Evolutionary conservation across 2,797 vertebrate species (phyloP).

Genomic region (Monodelphis domestica): DNA sequence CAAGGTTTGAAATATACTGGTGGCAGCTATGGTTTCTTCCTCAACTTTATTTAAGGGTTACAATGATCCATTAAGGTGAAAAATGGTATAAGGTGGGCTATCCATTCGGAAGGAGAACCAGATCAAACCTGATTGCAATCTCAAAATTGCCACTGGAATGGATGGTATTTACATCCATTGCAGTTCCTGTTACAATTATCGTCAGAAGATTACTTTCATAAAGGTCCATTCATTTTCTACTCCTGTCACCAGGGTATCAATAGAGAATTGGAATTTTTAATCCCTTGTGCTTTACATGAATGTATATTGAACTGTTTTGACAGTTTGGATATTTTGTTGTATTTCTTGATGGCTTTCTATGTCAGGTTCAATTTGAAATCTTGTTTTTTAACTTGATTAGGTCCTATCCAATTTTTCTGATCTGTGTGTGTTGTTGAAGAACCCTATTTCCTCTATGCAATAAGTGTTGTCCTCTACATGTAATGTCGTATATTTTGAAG

Average conservation of each 20-base stretch:
- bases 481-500: neutral
- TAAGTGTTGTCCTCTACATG: neutral
- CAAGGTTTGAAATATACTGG: neutral
- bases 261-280: constrained; percentile 40
- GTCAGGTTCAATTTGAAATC: constrained; percentile 54
- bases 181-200: neutral
- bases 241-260: constrained; percentile 11
- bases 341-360: constrained; percentile 41
- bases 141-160: neutral
- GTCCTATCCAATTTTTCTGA: constrained; percentile 28
- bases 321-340: constrained; percentile 49
- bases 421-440: neutral
- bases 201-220: constrained; percentile 26
- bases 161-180: neutral
- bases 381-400: constrained; percentile 40
- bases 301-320: constrained; percentile 54
- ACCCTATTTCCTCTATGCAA: neutral
- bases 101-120: neutral
- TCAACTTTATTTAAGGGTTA: neutral
- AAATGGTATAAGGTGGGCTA: too few relatives aligned
- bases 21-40: neutral
- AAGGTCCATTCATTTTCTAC: constrained; percentile 22
- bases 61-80: neutral
- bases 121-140: neutral
- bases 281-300: neutral